These are phyloP conservation scores for Ataeniobius toweri DNA, from an alignment of 2,797 vertebrate species.

Conservation along the genomic window DNA sequence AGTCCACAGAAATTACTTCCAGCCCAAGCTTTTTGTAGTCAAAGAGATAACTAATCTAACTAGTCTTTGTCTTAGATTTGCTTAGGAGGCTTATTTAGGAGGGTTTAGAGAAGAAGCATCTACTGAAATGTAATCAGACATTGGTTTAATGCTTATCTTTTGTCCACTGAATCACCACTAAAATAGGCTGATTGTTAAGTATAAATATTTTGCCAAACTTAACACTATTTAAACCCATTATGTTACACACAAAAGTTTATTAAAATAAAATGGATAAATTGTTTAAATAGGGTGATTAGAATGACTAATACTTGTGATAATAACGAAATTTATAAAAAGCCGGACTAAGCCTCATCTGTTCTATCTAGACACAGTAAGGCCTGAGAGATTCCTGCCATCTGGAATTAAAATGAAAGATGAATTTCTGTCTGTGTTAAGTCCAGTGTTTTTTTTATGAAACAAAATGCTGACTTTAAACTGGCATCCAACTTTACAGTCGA, in stretches of 20 bases:
- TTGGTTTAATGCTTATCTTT: neutral
- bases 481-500: constrained; percentile 22
- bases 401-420: constrained; percentile 19
- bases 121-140: too few relatives aligned
- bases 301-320: neutral
- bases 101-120: neutral
- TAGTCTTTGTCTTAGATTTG: neutral
- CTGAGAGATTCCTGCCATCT: constrained; percentile 1
- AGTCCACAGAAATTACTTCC: neutral
- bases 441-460: constrained; percentile 16
- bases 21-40: neutral
- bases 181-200: neutral
- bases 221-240: neutral
- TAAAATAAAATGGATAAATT: neutral
- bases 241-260: neutral
- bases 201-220: neutral
- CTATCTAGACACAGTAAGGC: neutral
- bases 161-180: neutral
- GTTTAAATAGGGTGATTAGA: neutral
- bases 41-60: neutral
- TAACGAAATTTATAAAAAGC: neutral
- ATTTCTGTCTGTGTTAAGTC: constrained; percentile 11
- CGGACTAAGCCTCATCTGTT: neutral
- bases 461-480: constrained; percentile 34
- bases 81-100: too few relatives aligned